Percentiles rank a stretch among this genome's conserved stretches.
phyloP scores from a whole-genome alignment of 2,888 invertebrate genomes.

The Ethmia dodecea region DNA sequence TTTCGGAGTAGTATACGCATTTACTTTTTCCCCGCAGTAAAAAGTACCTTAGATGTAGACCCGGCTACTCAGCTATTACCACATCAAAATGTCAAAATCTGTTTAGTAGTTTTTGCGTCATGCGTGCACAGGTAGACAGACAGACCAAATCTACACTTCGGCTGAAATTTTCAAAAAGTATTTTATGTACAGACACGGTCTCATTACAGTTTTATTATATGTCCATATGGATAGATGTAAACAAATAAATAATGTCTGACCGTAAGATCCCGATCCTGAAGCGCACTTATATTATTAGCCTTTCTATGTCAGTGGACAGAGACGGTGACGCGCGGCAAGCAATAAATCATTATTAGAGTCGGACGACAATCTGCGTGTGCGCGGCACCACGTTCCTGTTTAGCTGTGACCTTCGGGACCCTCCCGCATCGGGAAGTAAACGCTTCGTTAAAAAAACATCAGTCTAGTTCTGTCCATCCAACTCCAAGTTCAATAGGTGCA shows the following conservation, averaged over 20 bases:
- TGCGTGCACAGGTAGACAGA: no score
- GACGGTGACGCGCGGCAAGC: slow-evolving; percentile 39
- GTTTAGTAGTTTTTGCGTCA: no score
- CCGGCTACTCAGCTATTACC: no score
- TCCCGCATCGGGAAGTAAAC: slow-evolving; percentile 52
- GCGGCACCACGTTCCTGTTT: slow-evolving; percentile 58
- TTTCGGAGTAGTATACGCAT: no score
- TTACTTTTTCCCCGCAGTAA: no score
- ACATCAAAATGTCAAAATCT: no score
- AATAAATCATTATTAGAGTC: slow-evolving; percentile 69
- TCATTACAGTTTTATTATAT: no score
- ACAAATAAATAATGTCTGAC: not conserved
- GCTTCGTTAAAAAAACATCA: slow-evolving; percentile 53
- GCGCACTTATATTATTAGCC: not conserved
- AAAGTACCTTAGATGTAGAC: no score
- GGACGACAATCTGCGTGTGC: slow-evolving; percentile 47
- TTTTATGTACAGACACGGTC: no score
- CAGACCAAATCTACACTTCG: no score
- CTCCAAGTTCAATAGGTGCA: slow-evolving; percentile 33
- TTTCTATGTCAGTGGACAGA: slow-evolving; percentile 30
- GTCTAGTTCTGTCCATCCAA: slow-evolving; percentile 40
- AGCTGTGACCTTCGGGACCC: slow-evolving; percentile 52
- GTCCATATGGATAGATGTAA: no score
- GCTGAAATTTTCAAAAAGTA: no score
- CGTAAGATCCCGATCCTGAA: not conserved